Evolutionary conservation across 2,797 vertebrate species (phyloP).

Genomic region (Silurus lanzhouensis): DNA sequence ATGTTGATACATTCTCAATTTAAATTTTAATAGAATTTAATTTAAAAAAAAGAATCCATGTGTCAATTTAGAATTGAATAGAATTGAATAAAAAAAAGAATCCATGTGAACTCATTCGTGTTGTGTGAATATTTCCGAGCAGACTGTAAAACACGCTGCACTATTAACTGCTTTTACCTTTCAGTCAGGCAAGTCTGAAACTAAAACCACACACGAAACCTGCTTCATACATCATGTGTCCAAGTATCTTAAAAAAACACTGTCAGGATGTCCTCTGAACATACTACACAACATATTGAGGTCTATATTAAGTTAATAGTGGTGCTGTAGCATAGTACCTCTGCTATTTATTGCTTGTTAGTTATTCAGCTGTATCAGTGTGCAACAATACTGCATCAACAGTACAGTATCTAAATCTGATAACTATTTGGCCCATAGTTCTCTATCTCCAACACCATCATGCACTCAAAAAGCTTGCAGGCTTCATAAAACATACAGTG

Average conservation of each 20-base stretch:
- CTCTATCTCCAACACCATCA: not conserved
- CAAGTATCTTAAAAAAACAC: not conserved
- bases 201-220: not conserved
- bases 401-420: not conserved
- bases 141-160: not conserved
- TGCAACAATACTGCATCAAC: not conserved
- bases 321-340: too few relatives aligned
- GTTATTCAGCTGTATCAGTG: not conserved
- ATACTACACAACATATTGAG: not conserved
- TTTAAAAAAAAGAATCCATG: too few relatives aligned
- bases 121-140: not conserved
- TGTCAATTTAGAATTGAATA: too few relatives aligned
- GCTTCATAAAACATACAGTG: not conserved
- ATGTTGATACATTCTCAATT: not conserved
- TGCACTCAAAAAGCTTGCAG: not conserved
- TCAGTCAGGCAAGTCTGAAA: not conserved
- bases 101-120: not conserved
- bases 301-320: too few relatives aligned
- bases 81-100: not conserved
- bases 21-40: too few relatives aligned
- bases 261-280: not conserved
- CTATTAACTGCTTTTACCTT: not conserved
- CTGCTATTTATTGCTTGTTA: not conserved
- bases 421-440: not conserved
- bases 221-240: not conserved